Percentiles rank a stretch among this genome's conserved stretches.
Conservation (phyloP, 2,888 invertebrate genomes). For the Kuschelorhynchus macadamiae region DNA sequence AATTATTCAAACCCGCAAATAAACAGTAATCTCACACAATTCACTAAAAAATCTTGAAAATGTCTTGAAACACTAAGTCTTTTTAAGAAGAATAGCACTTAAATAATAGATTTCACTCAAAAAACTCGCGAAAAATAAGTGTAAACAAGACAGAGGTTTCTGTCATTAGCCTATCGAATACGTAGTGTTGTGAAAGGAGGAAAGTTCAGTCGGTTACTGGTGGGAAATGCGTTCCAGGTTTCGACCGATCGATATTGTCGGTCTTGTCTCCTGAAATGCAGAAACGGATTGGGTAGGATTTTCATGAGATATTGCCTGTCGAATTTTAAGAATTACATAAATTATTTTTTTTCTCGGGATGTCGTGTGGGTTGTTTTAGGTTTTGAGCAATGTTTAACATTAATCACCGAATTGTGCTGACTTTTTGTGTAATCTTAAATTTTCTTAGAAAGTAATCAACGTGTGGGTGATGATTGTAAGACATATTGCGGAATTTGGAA, state of each 20-base stretch:
- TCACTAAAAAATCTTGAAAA: no score
- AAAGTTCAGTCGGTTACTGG: conserved; percentile 49
- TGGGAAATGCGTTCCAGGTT: conserved; percentile 32
- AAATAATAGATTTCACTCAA: conserved; percentile 23
- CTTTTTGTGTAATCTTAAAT: no score
- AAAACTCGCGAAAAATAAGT: conserved; percentile 21
- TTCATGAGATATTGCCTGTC: conserved; percentile 5
- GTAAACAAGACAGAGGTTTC: conserved; percentile 27
- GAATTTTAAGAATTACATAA: conserved; percentile 1
- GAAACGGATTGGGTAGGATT: conserved; percentile 31
- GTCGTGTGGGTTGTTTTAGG: not conserved
- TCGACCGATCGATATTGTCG: conserved; percentile 41
- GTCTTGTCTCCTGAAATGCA: conserved; percentile 34
- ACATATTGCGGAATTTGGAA: no score
- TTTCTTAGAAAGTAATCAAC: not conserved
- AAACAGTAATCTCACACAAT: no score
- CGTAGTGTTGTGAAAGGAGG: conserved; percentile 29
- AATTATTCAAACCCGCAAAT: no score
- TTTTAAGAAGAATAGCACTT: no score
- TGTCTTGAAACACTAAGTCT: no score
- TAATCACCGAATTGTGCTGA: not conserved
- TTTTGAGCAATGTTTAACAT: not conserved
- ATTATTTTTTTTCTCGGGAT: not conserved
- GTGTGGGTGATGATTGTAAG: no score
- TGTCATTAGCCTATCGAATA: conserved; percentile 12